Base-by-base conservation (phyloP, 2,113 vertebrate species). In the Eptesicus fuscus region DNA sequence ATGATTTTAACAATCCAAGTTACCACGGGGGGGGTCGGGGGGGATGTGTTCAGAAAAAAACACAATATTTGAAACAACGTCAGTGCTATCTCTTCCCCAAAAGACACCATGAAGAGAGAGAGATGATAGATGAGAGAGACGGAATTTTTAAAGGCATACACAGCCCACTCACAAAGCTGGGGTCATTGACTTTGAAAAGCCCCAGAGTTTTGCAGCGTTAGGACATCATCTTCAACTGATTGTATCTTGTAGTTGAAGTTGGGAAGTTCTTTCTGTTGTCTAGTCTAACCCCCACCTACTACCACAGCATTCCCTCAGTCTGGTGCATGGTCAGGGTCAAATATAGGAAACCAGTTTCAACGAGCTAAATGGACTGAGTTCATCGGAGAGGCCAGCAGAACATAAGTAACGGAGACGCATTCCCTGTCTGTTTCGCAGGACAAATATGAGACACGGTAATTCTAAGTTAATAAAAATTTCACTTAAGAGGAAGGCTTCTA, bases 401-500 rank as follows among this genome's bases (percentile, higher is more conserved):
- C 8, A 23, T 77, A 67, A 67, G 40, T 7, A 5, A 47, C 1
- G 10, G 56, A 70, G n/a, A 40, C 28, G 9, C 16, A 14, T 32
- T 44, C 49, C 51, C 32, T 56, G 2, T n/a, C 28, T 13, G 51
- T 53, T 25, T 61, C 44, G 25, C 17, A 49, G 37, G 44, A 83
- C 30, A 44, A 59, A 56, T 16, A 18, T 1, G 13, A 87, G 32
- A 79, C 4, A 51, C 0, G 0, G 44, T 28, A 22, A 32, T 59
- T 85, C 78, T 40, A 92, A 82, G 35, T 91, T 61, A 16, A 73
- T 69, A 47, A 89, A 56, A 56, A 87, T 79, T 59, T 42, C 37
- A 42, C 74, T 95, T 67, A 30, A 92, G 94, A 88, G 42, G 53
- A 90, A 67, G 22, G 9, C 12, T 91, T 95, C 91, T 61, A 49